Base-by-base conservation (phyloP, 1,140 invertebrate genomes). In the Temnothorax longispinosus region DNA sequence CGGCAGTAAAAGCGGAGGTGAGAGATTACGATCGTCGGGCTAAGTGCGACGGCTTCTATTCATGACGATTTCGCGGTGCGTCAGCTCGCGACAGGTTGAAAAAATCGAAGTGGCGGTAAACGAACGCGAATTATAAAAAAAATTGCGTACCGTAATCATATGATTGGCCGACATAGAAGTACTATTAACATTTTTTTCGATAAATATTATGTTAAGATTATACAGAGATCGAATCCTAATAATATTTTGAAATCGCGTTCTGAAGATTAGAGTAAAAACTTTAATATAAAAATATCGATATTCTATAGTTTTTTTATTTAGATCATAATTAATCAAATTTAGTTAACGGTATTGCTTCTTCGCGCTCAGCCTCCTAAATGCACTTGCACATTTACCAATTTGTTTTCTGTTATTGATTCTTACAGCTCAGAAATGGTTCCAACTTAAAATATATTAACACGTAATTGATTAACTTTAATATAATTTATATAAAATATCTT, bases 11-110 rank as follows among this genome's bases (percentile, higher is more conserved):
- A 81, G 54, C 44, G 60, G 60, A 86, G 77, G 78, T 35, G 88
- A 76, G 76, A 89, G 78, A 89, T 89, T 89, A 78, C 88, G 80
- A 75, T 75, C 54, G 80, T 62, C 69, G 56, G 21, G 80, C 60
- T 77, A 85, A 85, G 60, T 77, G 82, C 82, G 82, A 67, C 74
- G 58, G 60, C 74, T 85, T 52, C 74, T 85, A 77, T 85, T 85
- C 82, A 85, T 27, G 74, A 77, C 27, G 74, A 35, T 44, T 67
- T 65, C 60, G 41, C 35, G 80, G 41, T 56, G 74, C 60, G 62
- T 85, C 75, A 78, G 60, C 74, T 76, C 82, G 47, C 60, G 74
- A 65, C 72, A 77, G 74, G 62, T 85, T 38, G 60, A 7, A 35
- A 78, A 78, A 65, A 60, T 35, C 27, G 47, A 78, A 21, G 56